Conservation (phyloP, 2,113 vertebrate species). For the Chlorocebus sabaeus region DNA sequence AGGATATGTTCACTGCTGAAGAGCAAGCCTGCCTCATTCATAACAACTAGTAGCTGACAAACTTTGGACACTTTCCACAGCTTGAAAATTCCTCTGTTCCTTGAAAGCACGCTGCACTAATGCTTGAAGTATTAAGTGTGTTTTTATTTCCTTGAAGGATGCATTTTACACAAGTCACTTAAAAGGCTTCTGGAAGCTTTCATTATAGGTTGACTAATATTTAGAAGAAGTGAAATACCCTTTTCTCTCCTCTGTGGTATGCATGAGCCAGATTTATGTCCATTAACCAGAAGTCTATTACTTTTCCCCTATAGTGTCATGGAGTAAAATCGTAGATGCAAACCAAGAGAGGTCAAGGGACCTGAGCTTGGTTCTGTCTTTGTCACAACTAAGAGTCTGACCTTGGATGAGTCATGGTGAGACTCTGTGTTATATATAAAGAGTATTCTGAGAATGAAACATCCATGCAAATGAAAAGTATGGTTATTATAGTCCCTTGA, state of each 20-base stretch:
- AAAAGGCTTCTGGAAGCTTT: neutral
- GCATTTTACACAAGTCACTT: neutral
- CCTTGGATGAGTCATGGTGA: neutral
- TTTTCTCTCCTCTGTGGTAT: neutral
- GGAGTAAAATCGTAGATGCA: neutral
- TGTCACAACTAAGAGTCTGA: neutral
- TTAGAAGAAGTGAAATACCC: neutral
- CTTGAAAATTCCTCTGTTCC: neutral
- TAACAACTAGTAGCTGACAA: neutral
- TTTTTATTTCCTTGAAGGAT: neutral
- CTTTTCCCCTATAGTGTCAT: neutral
- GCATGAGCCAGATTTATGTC: neutral
- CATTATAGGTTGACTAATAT: neutral
- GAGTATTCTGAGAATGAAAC: neutral
- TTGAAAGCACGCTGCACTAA: neutral
- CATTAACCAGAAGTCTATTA: neutral
- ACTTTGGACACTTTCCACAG: neutral
- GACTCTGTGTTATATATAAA: neutral
- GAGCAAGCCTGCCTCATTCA: neutral
- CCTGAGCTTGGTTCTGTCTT: neutral
- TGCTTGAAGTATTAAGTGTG: neutral
- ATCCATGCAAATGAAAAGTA: neutral
- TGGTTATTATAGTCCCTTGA: neutral
- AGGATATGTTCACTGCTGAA: neutral
- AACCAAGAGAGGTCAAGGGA: neutral